A percentile compares a stretch with the other conserved stretches of the same genome.
phyloP scores from a whole-genome alignment of 2,113 vertebrate species.

The Pseudopodoces humilis region DNA sequence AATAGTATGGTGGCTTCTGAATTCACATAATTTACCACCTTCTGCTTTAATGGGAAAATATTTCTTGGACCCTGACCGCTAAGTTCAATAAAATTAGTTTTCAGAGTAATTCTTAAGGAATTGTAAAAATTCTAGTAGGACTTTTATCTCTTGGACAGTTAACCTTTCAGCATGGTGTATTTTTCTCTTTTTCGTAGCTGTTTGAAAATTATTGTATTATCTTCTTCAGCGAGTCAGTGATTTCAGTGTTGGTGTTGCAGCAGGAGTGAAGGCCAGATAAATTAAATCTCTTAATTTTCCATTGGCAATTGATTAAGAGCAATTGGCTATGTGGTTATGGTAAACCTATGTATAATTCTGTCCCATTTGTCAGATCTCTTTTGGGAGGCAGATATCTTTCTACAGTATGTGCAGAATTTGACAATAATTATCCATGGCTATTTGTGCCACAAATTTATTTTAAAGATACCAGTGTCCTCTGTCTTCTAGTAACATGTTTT shows the following conservation, averaged over 20 bases:
- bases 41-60: not conserved
- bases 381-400: not conserved
- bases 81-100: slow-evolving; percentile 16
- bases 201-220: not conserved
- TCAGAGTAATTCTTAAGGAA: not conserved
- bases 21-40: not conserved
- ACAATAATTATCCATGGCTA: not conserved
- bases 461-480: not conserved
- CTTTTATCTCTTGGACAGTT: not conserved
- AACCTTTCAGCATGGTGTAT: not conserved
- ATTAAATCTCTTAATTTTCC: not conserved
- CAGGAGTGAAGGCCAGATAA: not conserved
- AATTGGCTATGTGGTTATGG: not conserved
- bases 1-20: not conserved
- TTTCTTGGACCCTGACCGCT: not conserved
- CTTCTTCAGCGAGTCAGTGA: not conserved
- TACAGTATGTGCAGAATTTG: not conserved
- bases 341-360: not conserved
- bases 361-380: not conserved
- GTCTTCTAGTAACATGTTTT: not conserved
- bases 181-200: not conserved
- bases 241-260: not conserved
- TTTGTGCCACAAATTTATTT: not conserved
- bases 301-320: not conserved
- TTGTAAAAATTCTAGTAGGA: not conserved